Percentiles rank a stretch among this genome's conserved stretches.
Evolutionary conservation across 2,888 invertebrate genomes (phyloP).

Genomic region (Synergus laeviventris): DNA sequence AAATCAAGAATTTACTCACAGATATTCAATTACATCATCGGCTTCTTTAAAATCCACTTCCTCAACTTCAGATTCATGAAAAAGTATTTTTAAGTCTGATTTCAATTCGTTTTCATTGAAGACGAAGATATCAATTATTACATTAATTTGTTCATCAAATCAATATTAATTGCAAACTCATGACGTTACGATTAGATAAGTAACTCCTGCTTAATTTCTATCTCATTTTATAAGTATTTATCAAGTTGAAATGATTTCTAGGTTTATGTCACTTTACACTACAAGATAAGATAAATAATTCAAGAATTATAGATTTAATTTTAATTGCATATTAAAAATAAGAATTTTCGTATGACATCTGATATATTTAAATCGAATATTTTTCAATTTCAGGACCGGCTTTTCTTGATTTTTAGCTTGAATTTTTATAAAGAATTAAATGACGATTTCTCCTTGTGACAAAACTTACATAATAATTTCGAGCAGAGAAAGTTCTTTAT

Average conservation of each 20-base stretch:
- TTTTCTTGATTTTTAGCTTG: constrained; percentile 4
- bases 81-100: neutral
- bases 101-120: neutral
- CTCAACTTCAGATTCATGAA: neutral
- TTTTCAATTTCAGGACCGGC: neutral
- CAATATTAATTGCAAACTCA: neutral
- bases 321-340: neutral
- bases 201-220: neutral
- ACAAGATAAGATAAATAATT: neutral
- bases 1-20: neutral
- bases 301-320: neutral
- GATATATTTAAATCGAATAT: neutral
- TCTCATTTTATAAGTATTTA: neutral
- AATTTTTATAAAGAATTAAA: neutral
- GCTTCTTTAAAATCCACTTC: neutral
- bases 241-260: neutral
- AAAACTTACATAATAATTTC: constrained; percentile 35
- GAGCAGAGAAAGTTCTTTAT: constrained; percentile 29
- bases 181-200: constrained; percentile 3
- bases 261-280: neutral
- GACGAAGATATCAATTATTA: neutral
- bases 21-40: neutral
- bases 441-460: constrained; percentile 25
- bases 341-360: too few relatives aligned
- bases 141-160: neutral